Evolutionary conservation across 2,113 vertebrate genomes (phyloP).

Genomic region (Megalops atlanticus): DNA sequence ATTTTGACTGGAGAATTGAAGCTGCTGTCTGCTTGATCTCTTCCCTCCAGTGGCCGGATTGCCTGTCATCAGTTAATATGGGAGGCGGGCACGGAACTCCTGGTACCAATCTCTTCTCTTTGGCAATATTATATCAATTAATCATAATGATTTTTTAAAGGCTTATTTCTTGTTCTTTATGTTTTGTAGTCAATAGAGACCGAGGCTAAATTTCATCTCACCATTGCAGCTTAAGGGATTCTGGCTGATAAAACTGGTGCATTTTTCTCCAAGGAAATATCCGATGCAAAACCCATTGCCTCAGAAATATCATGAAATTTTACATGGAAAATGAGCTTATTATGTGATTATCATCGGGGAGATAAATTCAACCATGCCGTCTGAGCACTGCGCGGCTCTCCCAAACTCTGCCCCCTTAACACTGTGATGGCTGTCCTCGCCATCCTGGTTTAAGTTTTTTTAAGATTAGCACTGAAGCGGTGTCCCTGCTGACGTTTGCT

Average conservation of each 20-base stretch:
- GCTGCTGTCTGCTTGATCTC: conserved; percentile 15
- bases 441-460: not conserved
- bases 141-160: conserved; percentile 30
- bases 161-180: conserved; percentile 24
- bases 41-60: conserved; percentile 8
- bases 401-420: not conserved
- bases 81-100: not conserved
- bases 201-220: conserved; percentile 20
- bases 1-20: conserved; percentile 20
- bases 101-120: not conserved
- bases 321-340: conserved; percentile 40
- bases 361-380: conserved; percentile 28
- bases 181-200: conserved; percentile 22
- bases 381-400: not conserved
- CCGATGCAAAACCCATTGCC: conserved; percentile 1
- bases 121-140: conserved; percentile 11
- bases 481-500: too few relatives aligned
- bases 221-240: conserved; percentile 12
- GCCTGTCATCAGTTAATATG: not conserved
- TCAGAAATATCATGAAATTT: conserved; percentile 27
- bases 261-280: conserved; percentile 25
- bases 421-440: not conserved
- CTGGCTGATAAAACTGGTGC: conserved; percentile 1
- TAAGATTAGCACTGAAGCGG: not conserved
- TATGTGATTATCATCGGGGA: conserved; percentile 35